Evolutionary conservation across 1,140 invertebrate genomes (phyloP), one percentile per base, ranked within the genome.

Genomic region (Pseudomyrmex concolor): DNA sequence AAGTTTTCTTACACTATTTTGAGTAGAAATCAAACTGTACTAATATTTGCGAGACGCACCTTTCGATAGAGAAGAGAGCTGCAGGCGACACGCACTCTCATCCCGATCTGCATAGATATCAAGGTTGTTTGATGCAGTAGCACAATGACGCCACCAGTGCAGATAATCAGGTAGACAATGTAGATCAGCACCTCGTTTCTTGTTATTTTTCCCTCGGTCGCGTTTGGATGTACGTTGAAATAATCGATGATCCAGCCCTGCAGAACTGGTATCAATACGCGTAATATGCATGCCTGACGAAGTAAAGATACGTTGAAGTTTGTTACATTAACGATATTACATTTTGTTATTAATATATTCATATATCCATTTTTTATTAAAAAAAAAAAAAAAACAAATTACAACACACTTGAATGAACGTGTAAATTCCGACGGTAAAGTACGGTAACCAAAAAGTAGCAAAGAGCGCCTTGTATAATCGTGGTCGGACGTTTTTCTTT

Each of bases 51-150:
- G 5, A 34, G 5, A 34, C 43, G 15, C 10, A 96, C 96, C 94
- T 96, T 96, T 93, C 95, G 94, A 77, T 96, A 96, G 87, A 96
- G 93, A 0, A 96, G 89, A 0, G 95, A 95, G 71, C 95, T 95
- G 45, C 95, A 95, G 2, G 96, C 95, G 13, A 96, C 88, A 73
- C 96, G 92, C 2, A 96, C 85, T 85, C 95, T 94, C 95, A 96
- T 96, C 17, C 96, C 96, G 12, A 95, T 94, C 66, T 94, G 92
- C 43, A 94, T 92, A 34, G 93, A 88, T 13, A 91, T 90, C 10
- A 95, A 83, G 22, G 92, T 93, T 0, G 90, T 92, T 51, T 96
- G 95, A 68, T 95, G 95, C 15, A 82, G 45, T 4, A 94, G 84
- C 12, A 94, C 89, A 25, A 94, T 92, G 1, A 89, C 88, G 0